phyloP scores from a whole-genome alignment of 2,113 vertebrate genomes.

The Misgurnus anguillicaudatus region DNA sequence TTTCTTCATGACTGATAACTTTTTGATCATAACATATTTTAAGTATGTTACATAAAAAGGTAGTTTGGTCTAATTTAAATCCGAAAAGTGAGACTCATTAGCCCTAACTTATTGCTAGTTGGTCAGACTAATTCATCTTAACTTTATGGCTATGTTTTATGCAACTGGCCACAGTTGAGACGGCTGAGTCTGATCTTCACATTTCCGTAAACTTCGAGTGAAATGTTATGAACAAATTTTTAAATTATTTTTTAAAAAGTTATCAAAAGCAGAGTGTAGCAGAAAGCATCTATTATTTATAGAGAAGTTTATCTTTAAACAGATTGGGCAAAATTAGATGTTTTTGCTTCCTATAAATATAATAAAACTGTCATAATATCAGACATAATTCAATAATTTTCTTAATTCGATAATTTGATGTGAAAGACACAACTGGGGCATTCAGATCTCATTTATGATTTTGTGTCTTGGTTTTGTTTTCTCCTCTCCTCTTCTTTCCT shows the following conservation, averaged over 20 bases:
- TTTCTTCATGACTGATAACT: too few relatives aligned
- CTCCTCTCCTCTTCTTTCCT: background rate
- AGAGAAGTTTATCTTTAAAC: background rate
- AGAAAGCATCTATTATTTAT: slow-evolving; percentile 34
- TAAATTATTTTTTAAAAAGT: background rate
- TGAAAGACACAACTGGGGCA: background rate
- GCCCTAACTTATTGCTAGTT: too few relatives aligned
- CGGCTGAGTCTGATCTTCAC: background rate
- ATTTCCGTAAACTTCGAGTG: background rate
- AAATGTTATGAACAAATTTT: background rate
- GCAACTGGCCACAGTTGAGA: too few relatives aligned
- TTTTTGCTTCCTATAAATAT: background rate
- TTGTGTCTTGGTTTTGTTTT: slow-evolving; percentile 27
- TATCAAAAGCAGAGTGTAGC: slow-evolving; percentile 4
- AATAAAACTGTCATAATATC: slow-evolving; percentile 1
- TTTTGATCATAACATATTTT: too few relatives aligned
- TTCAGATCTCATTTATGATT: background rate
- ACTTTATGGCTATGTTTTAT: too few relatives aligned
- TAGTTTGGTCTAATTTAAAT: too few relatives aligned
- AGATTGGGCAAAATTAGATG: background rate
- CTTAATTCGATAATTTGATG: too few relatives aligned
- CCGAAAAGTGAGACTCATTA: too few relatives aligned
- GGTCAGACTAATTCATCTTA: too few relatives aligned
- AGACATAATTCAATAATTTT: background rate
- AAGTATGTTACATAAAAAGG: too few relatives aligned